These are phyloP conservation scores for Brachionus asplanchnoidis DNA, from an alignment of 1,140 invertebrate genomes.

Conservation along the genomic window DNA sequence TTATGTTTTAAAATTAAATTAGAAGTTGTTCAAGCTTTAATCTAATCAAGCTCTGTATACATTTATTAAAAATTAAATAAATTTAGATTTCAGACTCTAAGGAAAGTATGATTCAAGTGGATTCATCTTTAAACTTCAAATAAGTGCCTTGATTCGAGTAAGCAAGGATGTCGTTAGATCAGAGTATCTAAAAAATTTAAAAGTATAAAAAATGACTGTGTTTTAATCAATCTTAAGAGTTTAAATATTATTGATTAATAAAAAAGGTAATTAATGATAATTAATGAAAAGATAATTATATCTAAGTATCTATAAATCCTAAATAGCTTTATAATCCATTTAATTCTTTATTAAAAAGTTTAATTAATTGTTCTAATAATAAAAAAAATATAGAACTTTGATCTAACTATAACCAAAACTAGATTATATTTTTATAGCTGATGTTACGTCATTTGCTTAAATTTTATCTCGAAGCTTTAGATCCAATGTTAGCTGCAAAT, in stretches of 20 bases:
- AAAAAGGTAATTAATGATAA: background rate
- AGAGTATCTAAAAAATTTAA: background rate
- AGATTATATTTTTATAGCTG: background rate
- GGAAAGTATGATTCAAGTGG: background rate
- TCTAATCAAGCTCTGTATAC: background rate
- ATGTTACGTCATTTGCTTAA: background rate
- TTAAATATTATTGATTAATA: background rate
- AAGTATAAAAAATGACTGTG: background rate
- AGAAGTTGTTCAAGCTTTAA: background rate
- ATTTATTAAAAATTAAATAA: background rate
- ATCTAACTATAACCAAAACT: background rate
- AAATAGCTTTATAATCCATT: background rate
- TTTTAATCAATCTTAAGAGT: too few species aligned
- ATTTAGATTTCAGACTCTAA: background rate
- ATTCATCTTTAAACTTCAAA: background rate
- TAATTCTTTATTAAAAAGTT: background rate
- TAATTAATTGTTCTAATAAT: background rate
- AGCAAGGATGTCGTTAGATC: too few species aligned
- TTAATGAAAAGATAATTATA: slow-evolving; percentile 1
- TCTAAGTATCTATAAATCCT: background rate
- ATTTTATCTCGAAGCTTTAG: background rate
- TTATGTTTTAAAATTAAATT: background rate
- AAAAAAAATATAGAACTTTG: background rate
- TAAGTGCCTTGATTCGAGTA: too few species aligned
- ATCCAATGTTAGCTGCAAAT: background rate